These are phyloP conservation scores for Macrobrachium rosenbergii DNA, from an alignment of 1,140 invertebrate species.

Conservation along the genomic window DNA sequence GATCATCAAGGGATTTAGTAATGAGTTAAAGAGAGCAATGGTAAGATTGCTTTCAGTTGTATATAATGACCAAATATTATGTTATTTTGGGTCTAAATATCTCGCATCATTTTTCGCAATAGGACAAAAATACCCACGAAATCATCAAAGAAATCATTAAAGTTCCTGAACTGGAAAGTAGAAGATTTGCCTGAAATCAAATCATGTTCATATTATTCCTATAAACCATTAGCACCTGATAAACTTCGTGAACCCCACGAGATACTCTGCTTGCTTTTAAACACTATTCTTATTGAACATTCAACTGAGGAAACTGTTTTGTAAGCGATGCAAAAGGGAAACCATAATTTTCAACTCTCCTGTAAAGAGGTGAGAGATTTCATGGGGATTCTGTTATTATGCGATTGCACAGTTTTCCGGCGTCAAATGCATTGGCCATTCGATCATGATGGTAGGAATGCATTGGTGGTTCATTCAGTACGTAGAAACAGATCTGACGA, in stretches of 20 bases:
- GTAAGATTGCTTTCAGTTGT: no score
- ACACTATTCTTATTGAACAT: background rate
- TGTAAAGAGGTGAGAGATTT: slow-evolving; percentile 18
- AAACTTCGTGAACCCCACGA: slow-evolving; percentile 25
- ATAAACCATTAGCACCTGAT: slow-evolving; percentile 22
- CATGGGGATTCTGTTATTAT: slow-evolving; percentile 12
- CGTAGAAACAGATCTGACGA: slow-evolving; percentile 28
- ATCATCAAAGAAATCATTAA: no score
- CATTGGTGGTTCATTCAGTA: background rate
- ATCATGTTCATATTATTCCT: background rate
- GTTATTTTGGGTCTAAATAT: no score
- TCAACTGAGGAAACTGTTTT: slow-evolving; percentile 1
- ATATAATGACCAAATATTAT: no score
- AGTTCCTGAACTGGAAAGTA: slow-evolving; percentile 20
- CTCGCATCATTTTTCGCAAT: no score
- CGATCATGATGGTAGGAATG: slow-evolving; percentile 27
- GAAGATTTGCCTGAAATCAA: slow-evolving; percentile 1
- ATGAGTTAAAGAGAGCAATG: no score
- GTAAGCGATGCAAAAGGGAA: slow-evolving; percentile 36
- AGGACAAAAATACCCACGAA: no score
- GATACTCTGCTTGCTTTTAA: slow-evolving; percentile 17
- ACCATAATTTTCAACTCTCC: slow-evolving; percentile 11
- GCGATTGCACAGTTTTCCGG: background rate
- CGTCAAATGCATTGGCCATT: slow-evolving; percentile 23
- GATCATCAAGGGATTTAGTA: no score